phyloP scores from a whole-genome alignment of 2,888 invertebrate species.

The Creontiades dilutus region DNA sequence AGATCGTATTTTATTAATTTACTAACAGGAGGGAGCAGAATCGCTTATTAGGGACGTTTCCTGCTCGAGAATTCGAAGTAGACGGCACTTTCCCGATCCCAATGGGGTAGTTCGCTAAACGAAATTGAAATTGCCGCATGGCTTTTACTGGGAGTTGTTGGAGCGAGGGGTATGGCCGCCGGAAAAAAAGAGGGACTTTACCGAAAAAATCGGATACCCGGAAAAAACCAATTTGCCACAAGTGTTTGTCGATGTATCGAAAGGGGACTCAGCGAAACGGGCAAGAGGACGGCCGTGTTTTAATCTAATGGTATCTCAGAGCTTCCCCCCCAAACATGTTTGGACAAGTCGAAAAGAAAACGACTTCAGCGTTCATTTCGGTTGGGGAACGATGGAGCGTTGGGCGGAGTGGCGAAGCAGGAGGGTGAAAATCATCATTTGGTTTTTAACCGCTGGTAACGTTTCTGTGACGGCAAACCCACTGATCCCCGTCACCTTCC shows the following conservation, averaged over 20 bases:
- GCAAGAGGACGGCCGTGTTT: not conserved
- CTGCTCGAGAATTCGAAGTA: too few relatives aligned
- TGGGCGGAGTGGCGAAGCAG: not conserved
- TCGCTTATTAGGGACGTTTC: too few relatives aligned
- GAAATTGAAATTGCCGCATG: not conserved
- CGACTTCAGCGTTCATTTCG: constrained; percentile 5
- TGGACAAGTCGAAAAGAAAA: constrained; percentile 36
- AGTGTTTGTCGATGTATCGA: constrained; percentile 39
- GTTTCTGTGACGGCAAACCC: not conserved
- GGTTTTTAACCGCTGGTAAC: not conserved
- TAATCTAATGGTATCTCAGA: constrained; percentile 42
- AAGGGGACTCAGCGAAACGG: not conserved
- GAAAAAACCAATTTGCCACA: constrained; percentile 26
- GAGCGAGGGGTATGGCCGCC: not conserved
- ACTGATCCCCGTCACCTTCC: too few relatives aligned
- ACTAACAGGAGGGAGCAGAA: too few relatives aligned
- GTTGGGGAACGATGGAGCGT: not conserved
- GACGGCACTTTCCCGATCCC: too few relatives aligned
- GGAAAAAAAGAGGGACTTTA: not conserved
- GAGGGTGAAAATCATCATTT: not conserved
- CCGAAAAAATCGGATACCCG: not conserved
- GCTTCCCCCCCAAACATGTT: not conserved
- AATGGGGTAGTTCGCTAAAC: not conserved
- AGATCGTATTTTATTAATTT: too few relatives aligned
- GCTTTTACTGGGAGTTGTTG: not conserved